Conservation (phyloP, 2,888 invertebrate species). For the Lepetodrilus schrolli region DNA sequence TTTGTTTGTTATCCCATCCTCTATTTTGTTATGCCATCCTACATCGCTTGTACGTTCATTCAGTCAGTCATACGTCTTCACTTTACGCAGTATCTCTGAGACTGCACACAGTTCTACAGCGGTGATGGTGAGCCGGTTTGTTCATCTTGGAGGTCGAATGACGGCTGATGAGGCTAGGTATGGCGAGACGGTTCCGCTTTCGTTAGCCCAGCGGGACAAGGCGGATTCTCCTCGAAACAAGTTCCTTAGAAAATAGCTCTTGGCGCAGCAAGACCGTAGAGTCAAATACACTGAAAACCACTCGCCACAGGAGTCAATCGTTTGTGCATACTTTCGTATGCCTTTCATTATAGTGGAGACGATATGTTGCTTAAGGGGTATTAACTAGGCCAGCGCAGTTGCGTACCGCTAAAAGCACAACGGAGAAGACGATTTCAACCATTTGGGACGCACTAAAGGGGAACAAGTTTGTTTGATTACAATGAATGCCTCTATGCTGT, state of each 20-base stretch:
- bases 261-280: neutral
- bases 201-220: neutral
- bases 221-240: neutral
- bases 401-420: constrained; percentile 10
- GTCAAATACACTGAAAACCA: neutral
- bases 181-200: constrained; percentile 7
- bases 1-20: too few species aligned
- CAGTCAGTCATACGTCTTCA: too few species aligned
- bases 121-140: too few species aligned
- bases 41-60: too few species aligned
- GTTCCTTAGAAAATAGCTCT: constrained; percentile 3
- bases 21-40: too few species aligned
- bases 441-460: neutral
- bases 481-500: too few species aligned
- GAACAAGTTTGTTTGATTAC: too few species aligned
- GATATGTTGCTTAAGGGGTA: constrained; percentile 1
- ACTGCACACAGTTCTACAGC: too few species aligned
- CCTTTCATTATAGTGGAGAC: constrained; percentile 3
- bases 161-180: neutral
- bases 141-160: too few species aligned
- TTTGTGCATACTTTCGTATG: constrained; percentile 23
- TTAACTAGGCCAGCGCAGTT: neutral
- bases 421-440: neutral
- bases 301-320: neutral
- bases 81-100: too few species aligned